Percentiles rank a stretch among this genome's conserved stretches.
These are phyloP conservation scores for Timandra comae DNA, from an alignment of 2,888 invertebrate species.

Conservation along the genomic window DNA sequence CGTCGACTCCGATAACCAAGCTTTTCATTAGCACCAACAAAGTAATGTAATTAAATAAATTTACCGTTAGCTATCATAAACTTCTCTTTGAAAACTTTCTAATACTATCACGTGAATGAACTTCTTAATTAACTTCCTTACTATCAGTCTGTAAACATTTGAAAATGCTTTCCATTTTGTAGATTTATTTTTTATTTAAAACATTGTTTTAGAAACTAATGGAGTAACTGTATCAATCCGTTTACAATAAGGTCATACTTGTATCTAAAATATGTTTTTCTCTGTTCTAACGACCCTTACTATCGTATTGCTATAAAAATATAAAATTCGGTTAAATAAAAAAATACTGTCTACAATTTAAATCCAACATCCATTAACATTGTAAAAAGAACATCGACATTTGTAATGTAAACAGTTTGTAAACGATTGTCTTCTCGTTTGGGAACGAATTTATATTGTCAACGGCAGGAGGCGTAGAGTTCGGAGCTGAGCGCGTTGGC, in stretches of 20 bases:
- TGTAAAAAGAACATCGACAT: slow-evolving; percentile 20
- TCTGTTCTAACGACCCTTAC: too few relatives aligned
- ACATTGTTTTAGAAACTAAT: background rate
- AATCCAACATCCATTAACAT: too few relatives aligned
- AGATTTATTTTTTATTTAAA: background rate
- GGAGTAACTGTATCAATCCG: too few relatives aligned
- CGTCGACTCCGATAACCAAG: slow-evolving; percentile 26
- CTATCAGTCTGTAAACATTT: background rate
- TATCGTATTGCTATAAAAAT: too few relatives aligned
- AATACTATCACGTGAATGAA: slow-evolving; percentile 43
- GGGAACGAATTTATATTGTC: slow-evolving; percentile 50
- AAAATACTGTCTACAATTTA: too few relatives aligned
- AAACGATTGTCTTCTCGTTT: slow-evolving; percentile 49
- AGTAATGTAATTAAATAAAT: slow-evolving; percentile 48
- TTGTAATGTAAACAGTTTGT: slow-evolving; percentile 28
- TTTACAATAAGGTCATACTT: too few relatives aligned
- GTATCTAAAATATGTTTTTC: too few relatives aligned
- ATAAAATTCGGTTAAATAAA: too few relatives aligned
- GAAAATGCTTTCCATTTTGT: too few relatives aligned
- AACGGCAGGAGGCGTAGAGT: slow-evolving; percentile 36
- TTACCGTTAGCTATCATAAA: slow-evolving; percentile 49
- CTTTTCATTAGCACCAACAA: slow-evolving; percentile 39
- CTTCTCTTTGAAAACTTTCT: slow-evolving; percentile 39
- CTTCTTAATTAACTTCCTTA: slow-evolving; percentile 29
- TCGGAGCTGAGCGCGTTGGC: slow-evolving; percentile 41